A percentile compares a stretch with the other conserved stretches of the same genome.
These are phyloP conservation scores for Theretra japonica DNA, from an alignment of 2,888 invertebrate genomes.

Conservation along the genomic window DNA sequence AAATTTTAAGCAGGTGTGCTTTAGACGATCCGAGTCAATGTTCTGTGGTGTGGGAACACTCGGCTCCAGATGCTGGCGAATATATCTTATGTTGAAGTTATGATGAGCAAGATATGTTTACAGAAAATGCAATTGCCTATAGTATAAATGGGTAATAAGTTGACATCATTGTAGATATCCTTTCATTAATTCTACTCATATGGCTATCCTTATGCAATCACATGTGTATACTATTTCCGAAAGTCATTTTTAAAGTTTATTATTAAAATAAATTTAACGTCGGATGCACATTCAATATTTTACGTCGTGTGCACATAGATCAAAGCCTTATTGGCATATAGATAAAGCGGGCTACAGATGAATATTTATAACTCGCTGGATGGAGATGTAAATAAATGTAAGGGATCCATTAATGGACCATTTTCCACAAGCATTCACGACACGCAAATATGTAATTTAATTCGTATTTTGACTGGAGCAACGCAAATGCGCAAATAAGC, in stretches of 20 bases:
- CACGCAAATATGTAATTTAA: conserved; percentile 42
- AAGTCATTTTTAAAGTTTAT: conserved; percentile 15
- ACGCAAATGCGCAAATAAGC: conserved; percentile 25
- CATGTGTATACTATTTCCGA: conserved; percentile 22
- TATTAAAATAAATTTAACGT: conserved; percentile 7
- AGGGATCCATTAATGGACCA: conserved; percentile 63
- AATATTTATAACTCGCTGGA: conserved; percentile 70
- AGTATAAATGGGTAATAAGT: not conserved
- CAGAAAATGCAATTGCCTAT: conserved; percentile 23
- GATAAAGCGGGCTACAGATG: conserved; percentile 63
- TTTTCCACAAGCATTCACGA: conserved; percentile 39
- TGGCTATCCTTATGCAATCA: not conserved
- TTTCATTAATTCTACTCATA: not conserved
- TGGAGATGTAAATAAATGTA: conserved; percentile 75
- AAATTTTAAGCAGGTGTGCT: conserved; percentile 25
- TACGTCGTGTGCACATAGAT: conserved; percentile 51
- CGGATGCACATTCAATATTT: conserved; percentile 38
- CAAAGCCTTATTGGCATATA: conserved; percentile 63
- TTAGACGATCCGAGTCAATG: conserved; percentile 8
- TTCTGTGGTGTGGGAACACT: conserved; percentile 11
- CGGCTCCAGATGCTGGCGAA: conserved; percentile 8
- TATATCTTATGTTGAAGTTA: conserved; percentile 1
- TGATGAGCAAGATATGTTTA: not conserved
- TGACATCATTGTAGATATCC: not conserved
- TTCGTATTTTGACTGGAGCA: conserved; percentile 42